Percentiles rank a stretch among this genome's conserved stretches.
Conservation (phyloP, 2,888 invertebrate species). For the Pseudococcus longispinus region DNA sequence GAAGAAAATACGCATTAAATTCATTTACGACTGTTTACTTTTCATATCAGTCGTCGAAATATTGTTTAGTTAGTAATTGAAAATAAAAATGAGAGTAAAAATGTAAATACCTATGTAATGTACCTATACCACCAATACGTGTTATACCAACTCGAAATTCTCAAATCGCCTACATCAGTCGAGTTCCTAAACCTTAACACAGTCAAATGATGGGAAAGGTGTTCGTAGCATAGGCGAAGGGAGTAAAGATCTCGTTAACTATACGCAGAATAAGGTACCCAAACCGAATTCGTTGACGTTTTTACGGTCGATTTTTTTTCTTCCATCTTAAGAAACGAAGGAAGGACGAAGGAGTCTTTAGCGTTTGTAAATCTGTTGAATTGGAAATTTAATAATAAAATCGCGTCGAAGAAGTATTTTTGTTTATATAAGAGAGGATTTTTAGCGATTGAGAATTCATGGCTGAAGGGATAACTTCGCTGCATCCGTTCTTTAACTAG, state of each 20-base stretch:
- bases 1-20: conserved; percentile 14
- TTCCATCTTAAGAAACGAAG: background rate
- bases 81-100: background rate
- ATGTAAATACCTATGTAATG: background rate
- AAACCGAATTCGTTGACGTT: conserved; percentile 20
- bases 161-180: background rate
- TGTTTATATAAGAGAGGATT: conserved; percentile 53
- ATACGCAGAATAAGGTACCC: background rate
- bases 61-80: conserved; percentile 24
- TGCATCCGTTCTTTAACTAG: conserved; percentile 54
- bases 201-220: background rate
- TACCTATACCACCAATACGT: background rate
- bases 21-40: conserved; percentile 4
- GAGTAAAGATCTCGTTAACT: background rate
- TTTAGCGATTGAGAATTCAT: conserved; percentile 54
- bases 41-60: conserved; percentile 4
- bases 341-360: background rate
- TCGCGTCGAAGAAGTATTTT: conserved; percentile 52
- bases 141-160: background rate
- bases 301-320: conserved; percentile 35
- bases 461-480: conserved; percentile 50
- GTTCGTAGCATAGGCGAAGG: background rate
- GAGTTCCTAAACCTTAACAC: background rate
- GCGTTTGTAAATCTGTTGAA: conserved; percentile 48
- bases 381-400: conserved; percentile 56